Conservation (phyloP, 2,797 vertebrate genomes). For the Sparus aurata region DNA sequence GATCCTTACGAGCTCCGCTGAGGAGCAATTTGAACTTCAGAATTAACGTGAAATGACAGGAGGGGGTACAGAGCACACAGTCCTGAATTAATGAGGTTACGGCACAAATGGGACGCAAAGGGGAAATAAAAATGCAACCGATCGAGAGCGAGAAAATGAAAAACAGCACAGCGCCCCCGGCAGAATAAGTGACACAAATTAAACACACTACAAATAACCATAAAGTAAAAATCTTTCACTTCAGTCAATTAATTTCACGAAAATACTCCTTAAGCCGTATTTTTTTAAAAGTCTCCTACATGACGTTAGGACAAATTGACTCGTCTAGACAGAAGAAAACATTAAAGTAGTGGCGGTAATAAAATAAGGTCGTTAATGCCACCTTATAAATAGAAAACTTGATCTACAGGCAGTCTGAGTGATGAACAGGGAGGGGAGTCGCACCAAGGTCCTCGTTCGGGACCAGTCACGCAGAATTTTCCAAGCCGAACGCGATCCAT, state of each 20-base stretch:
- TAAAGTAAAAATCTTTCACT: slow-evolving; percentile 5
- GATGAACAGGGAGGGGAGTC: slow-evolving; percentile 48
- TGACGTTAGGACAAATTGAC: slow-evolving; percentile 32
- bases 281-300: slow-evolving; percentile 14
- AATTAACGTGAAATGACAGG: slow-evolving; percentile 22
- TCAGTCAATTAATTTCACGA: neutral
- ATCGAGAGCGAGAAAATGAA: neutral
- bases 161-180: neutral
- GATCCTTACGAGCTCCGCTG: neutral
- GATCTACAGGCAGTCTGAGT: slow-evolving; percentile 47
- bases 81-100: slow-evolving; percentile 30
- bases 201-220: slow-evolving; percentile 5
- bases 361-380: slow-evolving; percentile 15
- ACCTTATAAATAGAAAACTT: slow-evolving; percentile 65
- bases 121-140: slow-evolving; percentile 23
- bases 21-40: slow-evolving; percentile 29
- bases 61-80: neutral
- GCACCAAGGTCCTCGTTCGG: slow-evolving; percentile 61
- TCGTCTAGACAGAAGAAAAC: slow-evolving; percentile 38
- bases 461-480: slow-evolving; percentile 48
- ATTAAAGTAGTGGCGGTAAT: neutral
- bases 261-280: neutral
- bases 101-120: neutral
- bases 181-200: neutral
- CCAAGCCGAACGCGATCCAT: slow-evolving; percentile 57